These are phyloP conservation scores for Monopterus albus DNA, from an alignment of 2,113 vertebrate genomes.

Conservation along the genomic window DNA sequence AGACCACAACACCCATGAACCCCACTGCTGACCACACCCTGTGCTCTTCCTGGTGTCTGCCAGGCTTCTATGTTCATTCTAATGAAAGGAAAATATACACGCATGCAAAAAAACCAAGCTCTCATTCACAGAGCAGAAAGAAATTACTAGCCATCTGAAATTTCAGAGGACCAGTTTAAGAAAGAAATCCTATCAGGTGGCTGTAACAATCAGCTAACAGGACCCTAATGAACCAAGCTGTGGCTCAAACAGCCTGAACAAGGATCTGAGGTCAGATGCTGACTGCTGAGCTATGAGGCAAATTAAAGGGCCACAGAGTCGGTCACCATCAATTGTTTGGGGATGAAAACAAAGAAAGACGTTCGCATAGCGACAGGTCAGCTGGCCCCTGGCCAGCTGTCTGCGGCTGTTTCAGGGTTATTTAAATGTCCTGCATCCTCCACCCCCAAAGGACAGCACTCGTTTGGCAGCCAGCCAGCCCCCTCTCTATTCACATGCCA, in stretches of 20 bases:
- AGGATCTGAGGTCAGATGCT: constrained; percentile 20
- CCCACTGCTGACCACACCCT: no score
- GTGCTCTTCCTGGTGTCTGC: no score
- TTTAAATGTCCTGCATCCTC: constrained; percentile 49
- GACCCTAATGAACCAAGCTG: background rate
- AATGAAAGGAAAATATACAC: no score
- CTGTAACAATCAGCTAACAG: constrained; percentile 9
- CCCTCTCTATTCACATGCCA: constrained; percentile 16
- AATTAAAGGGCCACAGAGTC: constrained; percentile 58
- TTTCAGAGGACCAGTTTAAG: no score
- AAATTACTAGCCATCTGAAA: no score
- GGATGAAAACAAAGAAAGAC: constrained; percentile 64
- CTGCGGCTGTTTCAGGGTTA: constrained; percentile 45
- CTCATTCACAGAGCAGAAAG: no score
- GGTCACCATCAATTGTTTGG: constrained; percentile 57
- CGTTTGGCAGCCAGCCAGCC: constrained; percentile 22
- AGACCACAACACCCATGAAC: no score
- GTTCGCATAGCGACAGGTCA: constrained; percentile 77
- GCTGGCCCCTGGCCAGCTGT: constrained; percentile 76
- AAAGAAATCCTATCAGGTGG: background rate
- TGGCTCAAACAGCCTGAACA: constrained; percentile 9
- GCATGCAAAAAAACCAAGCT: no score
- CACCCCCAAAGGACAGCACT: constrained; percentile 27
- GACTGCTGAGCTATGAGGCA: background rate
- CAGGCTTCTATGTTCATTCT: no score